Evolutionary conservation across 2,797 vertebrate species (phyloP).

Genomic region (Pteronotus mesoamericanus): DNA sequence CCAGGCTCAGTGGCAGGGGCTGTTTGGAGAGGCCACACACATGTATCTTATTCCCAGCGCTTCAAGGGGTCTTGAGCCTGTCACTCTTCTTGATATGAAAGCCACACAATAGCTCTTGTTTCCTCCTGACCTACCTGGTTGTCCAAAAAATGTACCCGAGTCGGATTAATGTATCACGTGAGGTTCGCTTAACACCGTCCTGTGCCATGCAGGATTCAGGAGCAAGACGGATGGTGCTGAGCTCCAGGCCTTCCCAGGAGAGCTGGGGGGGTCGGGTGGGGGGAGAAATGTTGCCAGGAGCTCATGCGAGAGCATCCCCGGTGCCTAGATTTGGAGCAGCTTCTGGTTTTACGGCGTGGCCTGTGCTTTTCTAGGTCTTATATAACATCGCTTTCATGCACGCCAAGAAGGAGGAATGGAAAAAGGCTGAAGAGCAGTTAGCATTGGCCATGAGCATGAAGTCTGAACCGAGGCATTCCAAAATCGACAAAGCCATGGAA

Average conservation of each 20-base stretch:
- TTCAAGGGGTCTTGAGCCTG: background rate
- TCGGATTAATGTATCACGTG: background rate
- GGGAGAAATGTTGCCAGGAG: background rate
- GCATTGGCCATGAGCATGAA: conserved; percentile 85
- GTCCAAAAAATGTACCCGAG: background rate
- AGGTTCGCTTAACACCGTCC: background rate
- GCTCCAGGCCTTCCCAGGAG: background rate
- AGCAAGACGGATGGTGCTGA: background rate
- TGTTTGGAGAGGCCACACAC: background rate
- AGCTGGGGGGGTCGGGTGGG: background rate
- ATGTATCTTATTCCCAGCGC: background rate
- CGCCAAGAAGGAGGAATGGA: conserved; percentile 89
- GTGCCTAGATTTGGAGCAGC: background rate
- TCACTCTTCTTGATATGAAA: background rate
- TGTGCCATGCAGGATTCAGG: background rate
- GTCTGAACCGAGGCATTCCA: conserved; percentile 82
- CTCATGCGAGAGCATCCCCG: background rate
- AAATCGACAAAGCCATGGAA: conserved; percentile 91
- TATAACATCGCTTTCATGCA: conserved; percentile 89
- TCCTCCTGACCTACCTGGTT: background rate
- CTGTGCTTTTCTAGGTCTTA: conserved; percentile 84
- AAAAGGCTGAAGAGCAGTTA: conserved; percentile 90
- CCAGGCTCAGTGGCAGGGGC: background rate
- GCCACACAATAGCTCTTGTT: background rate
- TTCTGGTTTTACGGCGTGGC: background rate